These are phyloP conservation scores for Tridacna gigas DNA, from an alignment of 2,888 invertebrate genomes.

Conservation along the genomic window DNA sequence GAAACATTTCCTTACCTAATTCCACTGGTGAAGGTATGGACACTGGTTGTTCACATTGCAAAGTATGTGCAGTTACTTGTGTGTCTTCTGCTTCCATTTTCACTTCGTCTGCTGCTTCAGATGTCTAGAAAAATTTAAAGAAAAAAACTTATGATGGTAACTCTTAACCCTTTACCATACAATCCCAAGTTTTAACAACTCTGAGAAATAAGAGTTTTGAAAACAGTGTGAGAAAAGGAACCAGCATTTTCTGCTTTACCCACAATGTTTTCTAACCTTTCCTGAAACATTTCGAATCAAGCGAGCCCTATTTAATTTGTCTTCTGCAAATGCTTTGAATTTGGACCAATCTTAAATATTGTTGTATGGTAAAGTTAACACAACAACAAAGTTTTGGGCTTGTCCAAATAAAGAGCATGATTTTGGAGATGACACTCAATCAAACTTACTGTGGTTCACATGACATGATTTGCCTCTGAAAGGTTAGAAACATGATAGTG, in stretches of 20 bases:
- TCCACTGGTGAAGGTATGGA: conserved; percentile 21
- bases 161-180: neutral
- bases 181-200: neutral
- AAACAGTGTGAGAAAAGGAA: neutral
- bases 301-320: no score
- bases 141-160: no score
- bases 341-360: no score
- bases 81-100: conserved; percentile 52
- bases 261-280: no score
- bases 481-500: no score
- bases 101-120: conserved; percentile 59
- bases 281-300: no score
- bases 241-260: no score
- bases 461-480: no score
- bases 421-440: no score
- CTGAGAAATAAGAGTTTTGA: neutral
- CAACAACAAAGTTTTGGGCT: neutral
- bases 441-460: no score
- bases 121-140: conserved; percentile 39
- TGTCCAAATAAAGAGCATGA: neutral
- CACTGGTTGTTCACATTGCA: conserved; percentile 51
- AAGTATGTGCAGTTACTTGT: conserved; percentile 27
- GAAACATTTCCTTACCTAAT: neutral
- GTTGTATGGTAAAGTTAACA: no score
- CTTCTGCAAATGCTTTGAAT: no score